These are phyloP conservation scores for Dione vanillae DNA, from an alignment of 2,888 invertebrate genomes.

Conservation along the genomic window DNA sequence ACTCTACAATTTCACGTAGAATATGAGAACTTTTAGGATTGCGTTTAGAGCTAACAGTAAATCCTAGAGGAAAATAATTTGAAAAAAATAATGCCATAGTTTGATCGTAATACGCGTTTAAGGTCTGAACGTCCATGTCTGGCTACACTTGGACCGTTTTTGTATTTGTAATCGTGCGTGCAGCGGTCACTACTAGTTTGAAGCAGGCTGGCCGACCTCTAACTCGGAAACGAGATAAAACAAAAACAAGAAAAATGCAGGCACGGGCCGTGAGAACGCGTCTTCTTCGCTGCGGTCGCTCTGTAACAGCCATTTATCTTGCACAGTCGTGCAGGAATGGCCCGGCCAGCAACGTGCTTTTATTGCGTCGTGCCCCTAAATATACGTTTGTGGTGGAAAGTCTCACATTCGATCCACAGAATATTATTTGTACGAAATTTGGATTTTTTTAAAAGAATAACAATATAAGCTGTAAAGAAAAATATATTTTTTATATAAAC, in stretches of 20 bases:
- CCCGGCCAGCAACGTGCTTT: slow-evolving; percentile 78
- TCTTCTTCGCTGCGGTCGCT: slow-evolving; percentile 69
- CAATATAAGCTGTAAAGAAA: neutral
- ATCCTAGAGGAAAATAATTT: slow-evolving; percentile 53
- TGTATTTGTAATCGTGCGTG: slow-evolving; percentile 72
- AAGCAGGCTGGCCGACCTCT: slow-evolving; percentile 74
- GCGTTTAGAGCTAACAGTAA: slow-evolving; percentile 58
- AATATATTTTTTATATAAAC: neutral
- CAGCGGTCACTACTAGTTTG: slow-evolving; percentile 75
- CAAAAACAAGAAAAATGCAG: slow-evolving; percentile 73
- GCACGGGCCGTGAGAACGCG: slow-evolving; percentile 83
- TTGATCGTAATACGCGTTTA: slow-evolving; percentile 48
- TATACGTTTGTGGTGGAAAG: slow-evolving; percentile 75
- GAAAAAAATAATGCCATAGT: slow-evolving; percentile 55
- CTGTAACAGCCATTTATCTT: slow-evolving; percentile 80
- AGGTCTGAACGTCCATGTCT: slow-evolving; percentile 56
- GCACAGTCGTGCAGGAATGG: slow-evolving; percentile 82
- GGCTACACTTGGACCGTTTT: slow-evolving; percentile 69
- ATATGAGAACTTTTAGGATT: slow-evolving; percentile 54
- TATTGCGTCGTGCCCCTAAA: slow-evolving; percentile 82
- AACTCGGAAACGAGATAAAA: slow-evolving; percentile 79
- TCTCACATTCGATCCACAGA: slow-evolving; percentile 60
- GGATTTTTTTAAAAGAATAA: neutral
- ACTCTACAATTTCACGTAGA: slow-evolving; percentile 60
- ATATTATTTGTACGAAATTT: slow-evolving; percentile 57